Base-by-base conservation (phyloP, 2,888 invertebrate species). In the Tipula helvola region DNA sequence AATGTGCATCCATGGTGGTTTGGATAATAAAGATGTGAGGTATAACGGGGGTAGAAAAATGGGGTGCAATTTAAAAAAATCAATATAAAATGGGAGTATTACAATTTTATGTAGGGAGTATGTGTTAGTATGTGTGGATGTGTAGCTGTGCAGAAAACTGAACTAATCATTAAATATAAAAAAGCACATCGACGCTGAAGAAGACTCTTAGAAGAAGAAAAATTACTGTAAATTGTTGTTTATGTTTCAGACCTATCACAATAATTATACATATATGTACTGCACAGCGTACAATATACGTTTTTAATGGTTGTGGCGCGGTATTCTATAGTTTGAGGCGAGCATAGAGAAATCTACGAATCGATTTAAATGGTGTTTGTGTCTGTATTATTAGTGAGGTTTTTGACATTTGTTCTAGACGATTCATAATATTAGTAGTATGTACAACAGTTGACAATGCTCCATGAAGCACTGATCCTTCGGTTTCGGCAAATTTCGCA, bases 31-130 rank as follows among this genome's bases (percentile, higher is more conserved):
- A 16, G n/a, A 8, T 16, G n/a, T 5, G 16, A 5, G 18, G 28
- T 12, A 12, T 18, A 4, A n/a, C 3, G 52, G 71, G 71, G 28
- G 71, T 71, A 8, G 52, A 57, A 57, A 57, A 57, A 16, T 1
- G 28, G 71, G 28, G 28, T 28, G 28, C 28, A 10, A n/a, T 39
- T 84, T 13, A 41, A 16, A 84, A n/a, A 39, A 41, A 39, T 39
- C 39, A 39, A 84, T 84, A 84, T 84, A 28, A 84, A 84, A 84
- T 84, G 84, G 84, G 84, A 39, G 39, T 39, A 84, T 84, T 84
- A 41, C 41, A 84, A 8, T 16, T 84, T 39, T 83, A 83, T 83
- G 83, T 83, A 41, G 28, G 2, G 2, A 28, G 5, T 41, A 28
- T 83, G 83, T 83, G 83, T 28, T 28, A 28, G 28, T 28, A 1